Evolutionary conservation across 1,140 invertebrate species (phyloP), one percentile per base, ranked within the genome.

Genomic region (Cyclargus thomasi): DNA sequence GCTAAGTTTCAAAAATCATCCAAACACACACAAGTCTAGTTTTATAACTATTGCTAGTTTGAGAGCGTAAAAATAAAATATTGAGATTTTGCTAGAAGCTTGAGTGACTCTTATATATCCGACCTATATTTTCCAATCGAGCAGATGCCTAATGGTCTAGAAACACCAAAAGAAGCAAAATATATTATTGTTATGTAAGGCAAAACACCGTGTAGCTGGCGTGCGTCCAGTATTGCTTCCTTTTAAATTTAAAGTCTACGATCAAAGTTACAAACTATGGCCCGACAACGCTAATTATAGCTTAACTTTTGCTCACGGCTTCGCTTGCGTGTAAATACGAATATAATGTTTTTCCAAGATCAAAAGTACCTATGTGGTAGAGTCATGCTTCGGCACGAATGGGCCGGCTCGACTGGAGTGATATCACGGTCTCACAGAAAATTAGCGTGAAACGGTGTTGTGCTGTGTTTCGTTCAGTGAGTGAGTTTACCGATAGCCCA

Each of bases 61-160:
- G 39, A 47, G 39, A 47, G 39, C 3, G 8, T 35, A 8, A 47
- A 8, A 47, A 47, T 47, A 47, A 47, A 47, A 47, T 47, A 16
- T 11, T 14, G 14, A 47, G 39, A 47, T 14, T 47, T 47, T 47
- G 14, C 39, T 47, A 16, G 39, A 47, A 47, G 39, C 39, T 47
- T 47, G 39, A 47, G 39, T 47, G 39, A 47, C 39, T 47, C 39
- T 47, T 16, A 47, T 47, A 47, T 14, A 47, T 47, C 39, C 39
- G 39, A 47, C 39, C 39, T 47, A 47, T 47, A 47, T 47, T 47
- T 47, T 47, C 39, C 39, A 16, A 47, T 47, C 39, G 39, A 47
- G 39, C 2, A 47, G 39, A 16, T 47, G 14, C 39, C 39, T 47
- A 47, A 47, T 47, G 39, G 39, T 47, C 39, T 47, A 47, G 39